A percentile compares a stretch with the other conserved stretches of the same genome.
Evolutionary conservation across 2,797 vertebrate genomes (phyloP).

Genomic region (Rhynchotus rufescens): DNA sequence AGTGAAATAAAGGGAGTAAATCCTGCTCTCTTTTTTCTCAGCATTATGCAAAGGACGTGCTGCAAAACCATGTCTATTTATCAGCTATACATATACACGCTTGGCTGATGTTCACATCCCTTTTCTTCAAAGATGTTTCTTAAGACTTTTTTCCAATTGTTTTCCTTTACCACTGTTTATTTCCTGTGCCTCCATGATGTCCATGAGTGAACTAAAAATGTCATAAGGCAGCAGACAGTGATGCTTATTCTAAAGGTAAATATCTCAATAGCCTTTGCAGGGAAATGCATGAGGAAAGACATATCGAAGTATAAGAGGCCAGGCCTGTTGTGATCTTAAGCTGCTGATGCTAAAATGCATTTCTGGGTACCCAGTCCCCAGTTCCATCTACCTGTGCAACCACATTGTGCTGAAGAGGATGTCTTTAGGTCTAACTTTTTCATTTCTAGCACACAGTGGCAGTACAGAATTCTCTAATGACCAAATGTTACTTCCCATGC

Average conservation of each 20-base stretch:
- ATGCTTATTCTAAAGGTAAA: constrained; percentile 24
- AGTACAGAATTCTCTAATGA: background rate
- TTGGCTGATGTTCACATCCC: constrained; percentile 36
- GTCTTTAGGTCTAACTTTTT: background rate
- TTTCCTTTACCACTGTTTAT: constrained; percentile 42
- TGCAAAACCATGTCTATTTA: constrained; percentile 35
- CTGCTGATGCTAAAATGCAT: background rate
- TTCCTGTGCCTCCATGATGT: background rate
- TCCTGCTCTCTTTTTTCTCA: constrained; percentile 22
- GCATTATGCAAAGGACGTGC: constrained; percentile 27
- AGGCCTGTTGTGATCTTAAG: background rate
- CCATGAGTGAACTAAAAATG: background rate
- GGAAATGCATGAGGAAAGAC: background rate
- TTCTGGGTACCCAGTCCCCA: background rate
- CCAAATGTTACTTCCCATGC: background rate
- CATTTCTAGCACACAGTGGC: background rate
- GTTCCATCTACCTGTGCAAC: background rate
- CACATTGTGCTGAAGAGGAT: background rate
- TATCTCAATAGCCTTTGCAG: background rate
- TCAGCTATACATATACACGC: background rate
- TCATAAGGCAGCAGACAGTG: constrained; percentile 6
- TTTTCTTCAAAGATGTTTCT: constrained; percentile 39
- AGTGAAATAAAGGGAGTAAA: constrained; percentile 46
- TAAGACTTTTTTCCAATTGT: constrained; percentile 7
- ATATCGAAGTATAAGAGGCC: background rate